Conservation (phyloP, 2,888 invertebrate genomes). For the Drosophila birchii region DNA sequence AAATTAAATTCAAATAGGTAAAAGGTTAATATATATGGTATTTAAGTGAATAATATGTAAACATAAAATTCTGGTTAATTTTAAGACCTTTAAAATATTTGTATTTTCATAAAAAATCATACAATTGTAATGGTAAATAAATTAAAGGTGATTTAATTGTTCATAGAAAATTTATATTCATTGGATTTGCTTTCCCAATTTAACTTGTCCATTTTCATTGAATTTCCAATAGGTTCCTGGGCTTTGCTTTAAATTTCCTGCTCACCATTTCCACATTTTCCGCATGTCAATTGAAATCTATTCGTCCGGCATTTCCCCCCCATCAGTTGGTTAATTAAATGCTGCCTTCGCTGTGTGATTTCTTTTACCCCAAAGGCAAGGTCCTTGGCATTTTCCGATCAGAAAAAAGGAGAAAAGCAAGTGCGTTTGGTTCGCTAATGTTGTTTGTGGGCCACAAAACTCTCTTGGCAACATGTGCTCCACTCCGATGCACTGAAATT, state of each 20-base stretch:
- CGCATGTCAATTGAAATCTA: conserved; percentile 14
- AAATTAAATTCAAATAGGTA: neutral
- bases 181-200: neutral
- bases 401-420: conserved; percentile 13
- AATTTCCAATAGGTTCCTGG: neutral
- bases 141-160: neutral
- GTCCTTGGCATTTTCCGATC: conserved; percentile 21
- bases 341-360: conserved; percentile 26
- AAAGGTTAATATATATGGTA: no score
- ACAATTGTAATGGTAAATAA: no score
- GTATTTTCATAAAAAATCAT: no score
- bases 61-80: neutral
- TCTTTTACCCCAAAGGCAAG: conserved; percentile 30
- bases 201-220: conserved; percentile 4
- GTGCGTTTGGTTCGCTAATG: conserved; percentile 34
- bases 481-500: neutral
- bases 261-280: conserved; percentile 10
- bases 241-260: conserved; percentile 10
- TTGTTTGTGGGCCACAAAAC: conserved; percentile 52
- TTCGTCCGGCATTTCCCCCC: conserved; percentile 7
- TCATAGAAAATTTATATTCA: neutral
- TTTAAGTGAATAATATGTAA: neutral
- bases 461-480: conserved; percentile 36
- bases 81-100: neutral
- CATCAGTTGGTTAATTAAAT: conserved; percentile 61